Evolutionary conservation across 1,140 invertebrate species (phyloP).

Genomic region (Procambarus virginalis): DNA sequence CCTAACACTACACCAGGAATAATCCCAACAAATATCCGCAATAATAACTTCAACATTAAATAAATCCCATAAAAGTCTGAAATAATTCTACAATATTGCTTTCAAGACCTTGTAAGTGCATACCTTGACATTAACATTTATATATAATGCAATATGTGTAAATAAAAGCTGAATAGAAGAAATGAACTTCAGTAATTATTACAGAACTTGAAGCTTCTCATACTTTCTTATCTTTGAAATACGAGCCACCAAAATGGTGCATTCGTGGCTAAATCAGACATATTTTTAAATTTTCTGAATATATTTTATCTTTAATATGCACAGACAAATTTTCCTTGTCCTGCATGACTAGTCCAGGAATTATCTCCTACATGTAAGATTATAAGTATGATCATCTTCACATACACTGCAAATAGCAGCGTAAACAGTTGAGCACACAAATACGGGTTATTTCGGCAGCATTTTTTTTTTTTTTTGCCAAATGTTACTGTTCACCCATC

Average conservation of each 20-base stretch:
- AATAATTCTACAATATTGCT: not conserved
- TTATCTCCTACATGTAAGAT: not conserved
- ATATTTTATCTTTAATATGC: not conserved
- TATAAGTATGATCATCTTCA: not conserved
- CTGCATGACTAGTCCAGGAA: constrained; percentile 5
- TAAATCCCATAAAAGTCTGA: not conserved
- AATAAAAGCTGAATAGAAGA: no score
- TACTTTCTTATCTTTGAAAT: not conserved
- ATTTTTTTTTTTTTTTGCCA: no score
- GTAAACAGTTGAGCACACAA: no score
- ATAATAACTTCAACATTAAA: not conserved
- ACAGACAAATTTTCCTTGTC: not conserved
- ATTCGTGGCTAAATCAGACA: not conserved
- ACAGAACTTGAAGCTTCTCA: not conserved
- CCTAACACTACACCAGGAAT: not conserved
- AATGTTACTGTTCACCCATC: no score
- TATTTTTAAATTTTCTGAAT: not conserved
- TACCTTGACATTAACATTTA: not conserved
- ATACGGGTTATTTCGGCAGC: no score
- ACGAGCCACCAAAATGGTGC: no score
- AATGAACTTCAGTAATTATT: not conserved
- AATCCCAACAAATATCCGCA: not conserved
- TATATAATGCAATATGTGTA: no score
- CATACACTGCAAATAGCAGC: not conserved
- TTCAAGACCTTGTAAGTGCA: not conserved